Base-by-base conservation (phyloP, 2,113 vertebrate species). In the Passer domesticus region DNA sequence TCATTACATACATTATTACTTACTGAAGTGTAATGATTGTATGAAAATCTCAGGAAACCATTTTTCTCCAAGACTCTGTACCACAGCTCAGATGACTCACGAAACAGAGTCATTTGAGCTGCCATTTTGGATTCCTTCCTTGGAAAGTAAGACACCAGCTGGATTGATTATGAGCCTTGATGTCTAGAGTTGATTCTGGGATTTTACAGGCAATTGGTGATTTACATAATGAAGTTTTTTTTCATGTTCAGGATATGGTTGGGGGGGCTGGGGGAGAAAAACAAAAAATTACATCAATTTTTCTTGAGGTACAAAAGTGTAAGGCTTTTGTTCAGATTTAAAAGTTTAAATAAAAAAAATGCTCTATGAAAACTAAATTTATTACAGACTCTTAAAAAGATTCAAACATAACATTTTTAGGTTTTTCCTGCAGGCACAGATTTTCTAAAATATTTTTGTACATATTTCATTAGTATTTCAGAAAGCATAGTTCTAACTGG, bases 11-110 rank as follows among this genome's bases (percentile, higher is more conserved):
- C 68, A 77, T 50, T 83, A 87, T 70, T 53, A 67, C 69, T 83
- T 83, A 85, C 52, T 85, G 75, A 76, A 94, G 59, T 66, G 56
- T 60, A 94, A 80, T 13, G 30, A 77, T 78, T 17, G 9, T 4
- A 80, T 22, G 50, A 90, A 95, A 90, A 95, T 53, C 87, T 87
- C 82, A 90, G 78, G 67, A 95, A 95, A 90, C 27, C 25, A 73
- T 87, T 79, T 82, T 50, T 91, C 66, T 85, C 62, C 39, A 62
- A 95, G 52, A 28, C 18, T 39, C 46, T 9, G 10, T 15, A 59
- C 27, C 59, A 44, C 55, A 44, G 72, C 35, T 86, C 78, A 77
- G 39, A 88, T n/a, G 30, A 66, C 33, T 79, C 81, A 66, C 3
- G 50, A 88, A 92, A 87, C 37, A 69, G 68, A 87, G 59, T 47